These are phyloP conservation scores for Trichopoda pennipes DNA, from an alignment of 2,888 invertebrate species.

Conservation along the genomic window DNA sequence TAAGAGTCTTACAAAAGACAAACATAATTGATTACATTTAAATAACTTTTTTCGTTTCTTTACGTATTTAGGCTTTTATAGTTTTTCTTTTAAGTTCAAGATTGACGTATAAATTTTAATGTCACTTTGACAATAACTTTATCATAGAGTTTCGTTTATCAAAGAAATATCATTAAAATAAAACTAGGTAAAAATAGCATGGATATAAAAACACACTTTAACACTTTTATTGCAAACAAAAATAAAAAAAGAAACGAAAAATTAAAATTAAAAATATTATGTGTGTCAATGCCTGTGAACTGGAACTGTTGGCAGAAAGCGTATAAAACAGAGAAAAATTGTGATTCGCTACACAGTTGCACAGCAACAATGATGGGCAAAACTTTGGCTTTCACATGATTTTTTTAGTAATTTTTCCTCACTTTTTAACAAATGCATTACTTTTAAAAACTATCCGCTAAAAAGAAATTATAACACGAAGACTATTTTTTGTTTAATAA, in stretches of 20 bases:
- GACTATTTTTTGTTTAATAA: background rate
- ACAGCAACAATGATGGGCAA: background rate
- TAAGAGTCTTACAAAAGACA: too few species aligned
- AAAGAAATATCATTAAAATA: constrained; percentile 29
- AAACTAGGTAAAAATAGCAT: constrained; percentile 49
- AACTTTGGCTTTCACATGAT: background rate
- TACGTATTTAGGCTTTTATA: too few species aligned
- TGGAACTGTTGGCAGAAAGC: constrained; percentile 65
- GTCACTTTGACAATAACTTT: background rate
- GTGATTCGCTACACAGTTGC: constrained; percentile 33
- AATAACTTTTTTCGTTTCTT: too few species aligned
- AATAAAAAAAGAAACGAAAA: constrained; percentile 12
- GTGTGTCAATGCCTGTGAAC: constrained; percentile 68
- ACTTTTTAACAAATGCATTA: too few species aligned
- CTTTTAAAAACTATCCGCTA: background rate
- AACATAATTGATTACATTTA: too few species aligned
- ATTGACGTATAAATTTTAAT: too few species aligned
- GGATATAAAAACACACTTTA: constrained; percentile 55
- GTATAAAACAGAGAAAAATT: constrained; percentile 17
- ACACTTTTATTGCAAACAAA: constrained; percentile 59
- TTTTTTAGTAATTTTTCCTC: too few species aligned
- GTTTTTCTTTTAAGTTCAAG: too few species aligned
- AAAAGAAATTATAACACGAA: too few species aligned
- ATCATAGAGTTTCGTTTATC: background rate
- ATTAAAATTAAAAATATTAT: constrained; percentile 41